Evolutionary conservation across 1,140 invertebrate species (phyloP), one percentile per base, ranked within the genome.

Genomic region (Caenorhabditis inopinata): DNA sequence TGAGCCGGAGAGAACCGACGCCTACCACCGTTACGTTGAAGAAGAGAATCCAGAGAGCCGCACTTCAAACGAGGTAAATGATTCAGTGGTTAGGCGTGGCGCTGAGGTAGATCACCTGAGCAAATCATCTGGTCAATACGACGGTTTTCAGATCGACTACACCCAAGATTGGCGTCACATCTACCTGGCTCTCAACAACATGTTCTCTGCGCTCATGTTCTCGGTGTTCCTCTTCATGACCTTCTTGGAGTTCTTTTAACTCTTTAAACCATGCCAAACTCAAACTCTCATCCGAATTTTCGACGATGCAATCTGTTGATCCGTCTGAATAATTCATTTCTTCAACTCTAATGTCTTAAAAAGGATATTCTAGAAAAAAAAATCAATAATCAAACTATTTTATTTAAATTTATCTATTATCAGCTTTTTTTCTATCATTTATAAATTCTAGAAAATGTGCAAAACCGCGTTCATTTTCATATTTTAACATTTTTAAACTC

Each of bases 151-250:
- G 38, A n/a, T 78, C 5, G 82, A 86, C 46, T 87, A 87, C 68
- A 86, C 85, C 23, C 80, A 80, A 12, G 86, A 87, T 42, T 87
- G 86, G 86, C 74, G 85, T 7, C 86, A 87, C 46, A 86, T 87
- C 42, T 87, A 85, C 74, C 84, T 87, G 68, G 86, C 86, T 12
- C 80, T 77, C 7, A 87, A 87, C 77, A 87, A 87, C 32, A 83
- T 88, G 16, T 81, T 87, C 78, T 87, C 85, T 0, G 85, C 87
- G 14, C 12, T 87, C 18, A 83, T 80, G 45, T 85, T 87, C 75
- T 79, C 84, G 21, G 79, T 88, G 27, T 87, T 87, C 76, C 81
- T 86, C 23, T 87, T 88, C 75, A 77, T 87, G 12, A 82, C 84
- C 48, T 46, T 87, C 76, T 87, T 87, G 79, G 85, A 87, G 23